These are phyloP conservation scores for Gobiocypris rarus DNA, from an alignment of 2,113 vertebrate species.

Conservation along the genomic window DNA sequence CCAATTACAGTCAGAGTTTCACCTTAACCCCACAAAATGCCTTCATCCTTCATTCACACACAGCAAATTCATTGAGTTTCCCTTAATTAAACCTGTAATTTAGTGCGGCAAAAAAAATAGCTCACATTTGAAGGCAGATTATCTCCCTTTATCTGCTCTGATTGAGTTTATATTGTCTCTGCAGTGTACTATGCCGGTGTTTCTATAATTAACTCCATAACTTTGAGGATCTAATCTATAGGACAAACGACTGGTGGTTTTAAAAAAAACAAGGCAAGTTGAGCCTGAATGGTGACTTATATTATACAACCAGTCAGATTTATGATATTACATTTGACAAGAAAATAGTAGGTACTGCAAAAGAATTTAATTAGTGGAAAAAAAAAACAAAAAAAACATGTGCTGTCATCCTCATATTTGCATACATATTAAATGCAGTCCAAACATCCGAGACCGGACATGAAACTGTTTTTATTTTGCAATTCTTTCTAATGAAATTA, in stretches of 20 bases:
- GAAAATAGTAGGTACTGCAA: background rate
- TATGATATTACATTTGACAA: background rate
- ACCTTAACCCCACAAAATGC: conserved; percentile 1
- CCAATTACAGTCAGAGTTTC: conserved; percentile 34
- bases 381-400: background rate
- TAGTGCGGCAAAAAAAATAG: background rate
- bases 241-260: background rate
- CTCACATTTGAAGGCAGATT: background rate
- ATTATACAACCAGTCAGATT: background rate
- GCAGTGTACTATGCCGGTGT: background rate
- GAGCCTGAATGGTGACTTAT: background rate
- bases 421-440: background rate
- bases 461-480: background rate
- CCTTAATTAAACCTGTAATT: conserved; percentile 5
- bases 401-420: background rate
- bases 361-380: background rate
- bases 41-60: conserved; percentile 7
- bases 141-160: conserved; percentile 19
- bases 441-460: background rate
- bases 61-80: background rate
- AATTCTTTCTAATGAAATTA: background rate
- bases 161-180: conserved; percentile 3
- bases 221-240: background rate
- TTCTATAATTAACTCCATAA: conserved; percentile 14
- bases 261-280: background rate